Base-by-base conservation (phyloP, 2,113 vertebrate genomes). In the Hyaena hyaena region DNA sequence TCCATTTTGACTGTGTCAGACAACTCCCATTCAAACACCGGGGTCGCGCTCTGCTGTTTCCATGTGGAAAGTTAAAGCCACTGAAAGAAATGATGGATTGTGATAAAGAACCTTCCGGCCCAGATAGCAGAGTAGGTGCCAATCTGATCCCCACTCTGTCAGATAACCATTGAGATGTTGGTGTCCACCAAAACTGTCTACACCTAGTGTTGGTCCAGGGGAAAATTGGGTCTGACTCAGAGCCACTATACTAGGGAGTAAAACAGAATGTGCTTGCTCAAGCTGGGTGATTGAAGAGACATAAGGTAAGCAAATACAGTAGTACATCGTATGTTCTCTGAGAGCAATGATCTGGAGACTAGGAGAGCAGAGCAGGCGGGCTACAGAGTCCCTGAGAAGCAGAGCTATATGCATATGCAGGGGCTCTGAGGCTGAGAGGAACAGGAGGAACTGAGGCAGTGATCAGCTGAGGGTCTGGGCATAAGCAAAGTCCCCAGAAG, bases 351-450 rank as follows among this genome's bases (percentile, higher is more conserved):
- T 24, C 5, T 31, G 19, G 1, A 53, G n/a, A 58, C 24, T 39
- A 33, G 23, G 2, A 16, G 43, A 17, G 14, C 33, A 23, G 17
- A 16, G 39, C 9, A 0, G 4, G 39, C 11, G 24, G 48, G 28
- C 2, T 8, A 31, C n/a, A 33, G 11, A 31, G 45, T 16, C 4
- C 0, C 4, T 7, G 21, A 12, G 17, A 55, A 26, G 7, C 3
- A 14, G 39, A 23, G 6, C 7, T 15, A 31, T 26, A 19, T 19
- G 9, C 10, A 8, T 3, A 15, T 28, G 4, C 35, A 8, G 55
- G 31, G 10, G 26, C 17, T 48, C 9, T 4, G 43, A 39, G 24
- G 66, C 74, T 23, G 2, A 5, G 28, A 31, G 11, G 23, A 53
- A 1, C 48, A 14, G 14, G 28, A 76, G 19, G 10, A 63, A 4